Evolutionary conservation across 2,113 vertebrate genomes (phyloP).

Genomic region (Tachycineta bicolor): DNA sequence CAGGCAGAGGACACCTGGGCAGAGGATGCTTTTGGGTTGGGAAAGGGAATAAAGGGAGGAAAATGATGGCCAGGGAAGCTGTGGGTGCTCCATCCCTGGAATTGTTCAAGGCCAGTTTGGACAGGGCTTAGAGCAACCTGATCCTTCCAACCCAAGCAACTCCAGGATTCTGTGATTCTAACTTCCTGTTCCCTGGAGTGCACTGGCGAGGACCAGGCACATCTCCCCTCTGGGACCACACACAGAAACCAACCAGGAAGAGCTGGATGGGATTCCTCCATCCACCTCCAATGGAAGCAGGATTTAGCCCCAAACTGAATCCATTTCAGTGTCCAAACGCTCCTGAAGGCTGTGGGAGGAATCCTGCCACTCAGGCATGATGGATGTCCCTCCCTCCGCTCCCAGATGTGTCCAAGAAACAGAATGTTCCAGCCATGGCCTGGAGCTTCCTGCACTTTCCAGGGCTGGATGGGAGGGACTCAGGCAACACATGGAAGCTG

Average conservation of each 20-base stretch:
- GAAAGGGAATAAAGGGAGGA: background rate
- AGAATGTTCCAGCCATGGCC: slow-evolving; percentile 55
- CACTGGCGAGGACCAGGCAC: background rate
- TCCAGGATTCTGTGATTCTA: background rate
- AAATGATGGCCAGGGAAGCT: background rate
- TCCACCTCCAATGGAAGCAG: background rate
- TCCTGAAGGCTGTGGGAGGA: slow-evolving; percentile 37
- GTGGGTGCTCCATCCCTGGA: background rate
- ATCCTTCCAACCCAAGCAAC: background rate
- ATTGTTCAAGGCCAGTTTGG: background rate
- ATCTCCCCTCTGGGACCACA: background rate
- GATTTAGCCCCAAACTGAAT: background rate
- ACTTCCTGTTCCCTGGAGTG: background rate
- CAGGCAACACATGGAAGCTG: slow-evolving; percentile 65
- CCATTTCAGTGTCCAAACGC: background rate
- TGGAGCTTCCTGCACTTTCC: background rate
- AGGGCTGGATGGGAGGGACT: slow-evolving; percentile 40
- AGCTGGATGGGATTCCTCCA: background rate
- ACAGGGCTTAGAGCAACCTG: background rate
- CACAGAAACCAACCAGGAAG: background rate
- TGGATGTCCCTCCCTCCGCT: slow-evolving; percentile 44
- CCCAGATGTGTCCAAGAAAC: slow-evolving; percentile 58
- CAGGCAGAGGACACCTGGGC: background rate
- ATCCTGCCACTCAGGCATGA: slow-evolving; percentile 34
- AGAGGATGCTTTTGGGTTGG: background rate